Conservation (phyloP, 2,797 vertebrate genomes). For the Peromyscus attwateri region DNA sequence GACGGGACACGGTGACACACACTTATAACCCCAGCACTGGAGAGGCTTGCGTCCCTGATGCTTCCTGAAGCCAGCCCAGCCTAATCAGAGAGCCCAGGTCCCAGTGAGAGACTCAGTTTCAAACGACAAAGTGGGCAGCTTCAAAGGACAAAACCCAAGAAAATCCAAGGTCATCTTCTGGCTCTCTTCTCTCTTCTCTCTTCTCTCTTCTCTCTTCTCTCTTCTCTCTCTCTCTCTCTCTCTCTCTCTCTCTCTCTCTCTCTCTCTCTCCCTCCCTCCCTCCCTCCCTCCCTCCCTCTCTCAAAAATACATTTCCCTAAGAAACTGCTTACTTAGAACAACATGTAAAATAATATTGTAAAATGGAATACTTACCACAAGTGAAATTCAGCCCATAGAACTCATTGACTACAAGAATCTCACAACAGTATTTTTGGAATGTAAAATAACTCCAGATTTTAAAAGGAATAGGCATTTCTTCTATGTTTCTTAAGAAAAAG, state of each 20-base stretch:
- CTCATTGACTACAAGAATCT: constrained; percentile 96
- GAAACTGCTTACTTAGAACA: constrained; percentile 35
- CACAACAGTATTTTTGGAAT: constrained; percentile 97
- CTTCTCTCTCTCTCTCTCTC: too few relatives aligned
- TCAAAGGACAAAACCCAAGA: not conserved
- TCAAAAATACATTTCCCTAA: constrained; percentile 25
- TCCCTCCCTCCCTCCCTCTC: too few relatives aligned
- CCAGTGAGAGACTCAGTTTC: not conserved
- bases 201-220: too few relatives aligned
- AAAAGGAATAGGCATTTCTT: constrained; percentile 94
- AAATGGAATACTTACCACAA: constrained; percentile 92
- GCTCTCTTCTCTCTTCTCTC: too few relatives aligned
- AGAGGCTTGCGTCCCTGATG: not conserved
- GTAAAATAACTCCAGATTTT: constrained; percentile 95
- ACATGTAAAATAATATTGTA: constrained; percentile 27
- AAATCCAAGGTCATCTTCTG: not conserved
- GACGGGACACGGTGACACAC: not conserved
- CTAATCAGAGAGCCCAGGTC: not conserved
- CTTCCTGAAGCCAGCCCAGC: not conserved
- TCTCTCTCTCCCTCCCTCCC: too few relatives aligned
- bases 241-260: too few relatives aligned
- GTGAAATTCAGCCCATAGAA: constrained; percentile 94
- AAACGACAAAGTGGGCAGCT: not conserved
- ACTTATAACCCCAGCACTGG: not conserved
- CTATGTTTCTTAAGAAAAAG: constrained; percentile 89